Base-by-base conservation (phyloP, 2,888 invertebrate species). In the Orthonevra nobilis region DNA sequence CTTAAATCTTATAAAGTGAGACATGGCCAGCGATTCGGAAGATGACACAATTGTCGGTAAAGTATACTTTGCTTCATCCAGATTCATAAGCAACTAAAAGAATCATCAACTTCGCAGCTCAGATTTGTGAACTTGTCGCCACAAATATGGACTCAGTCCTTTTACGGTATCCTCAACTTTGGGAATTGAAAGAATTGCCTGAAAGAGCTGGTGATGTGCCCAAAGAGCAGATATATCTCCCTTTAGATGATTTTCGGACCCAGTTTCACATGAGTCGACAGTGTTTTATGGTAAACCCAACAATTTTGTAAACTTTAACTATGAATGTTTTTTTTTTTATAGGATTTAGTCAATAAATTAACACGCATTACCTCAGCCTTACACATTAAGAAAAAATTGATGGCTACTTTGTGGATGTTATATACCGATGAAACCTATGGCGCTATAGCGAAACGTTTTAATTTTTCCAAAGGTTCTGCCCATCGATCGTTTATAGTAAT, bases 261-360 rank as follows among this genome's bases (percentile, higher is more conserved):
- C 63, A 72, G 2, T 72, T 48, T 19, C 30, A 32, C 6, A 72
- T 72, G 40, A 72, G 72, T 14, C 38, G 30, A 0, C 10, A 6
- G 3, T 63, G 63, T 10, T 63, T 72, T 10, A 30, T 0, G 26
- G 72, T 72, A 40, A 56, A n/a, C n/a, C n/a, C n/a, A n/a, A n/a
- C n/a, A n/a, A n/a, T n/a, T n/a, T n/a, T n/a, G n/a, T n/a, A n/a
- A n/a, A n/a, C n/a, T n/a, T n/a, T n/a, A n/a, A n/a, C n/a, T 23
- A 4, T 5, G 23, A 4, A 23, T 23, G 5, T 23, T 23, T 23
- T 4, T 23, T 3, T 23, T 23, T 5, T 23, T 23, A 23, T 5
- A 72, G 72, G 46, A 54, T 14, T 26, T 72, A n/a, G 6, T 56
- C 12, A 56, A n/a, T 7, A 72, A 72, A 56, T n/a, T 72, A 9